Evolutionary conservation across 2,797 vertebrate species (phyloP).

Genomic region (Enteromius thamalakanensis): DNA sequence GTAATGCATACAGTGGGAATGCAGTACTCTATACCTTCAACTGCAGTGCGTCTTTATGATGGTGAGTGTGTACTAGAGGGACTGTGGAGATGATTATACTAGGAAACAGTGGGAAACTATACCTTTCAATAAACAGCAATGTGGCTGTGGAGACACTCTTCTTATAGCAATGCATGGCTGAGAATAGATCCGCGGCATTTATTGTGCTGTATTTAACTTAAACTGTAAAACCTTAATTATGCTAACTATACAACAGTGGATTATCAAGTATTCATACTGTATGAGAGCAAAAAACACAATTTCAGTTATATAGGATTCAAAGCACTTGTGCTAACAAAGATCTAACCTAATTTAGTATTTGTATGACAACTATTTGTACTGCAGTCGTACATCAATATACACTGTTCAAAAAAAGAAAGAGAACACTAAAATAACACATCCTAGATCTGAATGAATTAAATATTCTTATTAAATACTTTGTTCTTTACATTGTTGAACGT

Average conservation of each 20-base stretch:
- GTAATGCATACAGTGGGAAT: background rate
- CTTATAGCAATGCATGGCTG: background rate
- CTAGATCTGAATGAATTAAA: too few relatives aligned
- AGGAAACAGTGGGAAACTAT: conserved; percentile 12
- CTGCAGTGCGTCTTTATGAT: conserved; percentile 16
- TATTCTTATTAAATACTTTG: too few relatives aligned
- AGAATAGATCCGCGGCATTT: background rate
- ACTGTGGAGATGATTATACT: conserved; percentile 18
- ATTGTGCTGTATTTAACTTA: background rate
- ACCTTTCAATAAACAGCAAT: background rate
- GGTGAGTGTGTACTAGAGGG: conserved; percentile 14
- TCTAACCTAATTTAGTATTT: conserved; percentile 1
- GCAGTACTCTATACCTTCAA: background rate
- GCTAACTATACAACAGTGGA: background rate
- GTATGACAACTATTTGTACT: background rate
- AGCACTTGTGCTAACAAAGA: background rate
- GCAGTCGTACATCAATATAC: background rate
- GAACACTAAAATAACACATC: too few relatives aligned
- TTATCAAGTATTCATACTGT: background rate
- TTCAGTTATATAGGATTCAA: background rate
- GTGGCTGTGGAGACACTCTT: background rate
- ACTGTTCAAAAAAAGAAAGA: background rate
- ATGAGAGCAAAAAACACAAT: background rate
- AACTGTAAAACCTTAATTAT: background rate
- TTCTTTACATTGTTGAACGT: too few relatives aligned